Base-by-base conservation (phyloP, 1,140 invertebrate species). In the Ostrea edulis region DNA sequence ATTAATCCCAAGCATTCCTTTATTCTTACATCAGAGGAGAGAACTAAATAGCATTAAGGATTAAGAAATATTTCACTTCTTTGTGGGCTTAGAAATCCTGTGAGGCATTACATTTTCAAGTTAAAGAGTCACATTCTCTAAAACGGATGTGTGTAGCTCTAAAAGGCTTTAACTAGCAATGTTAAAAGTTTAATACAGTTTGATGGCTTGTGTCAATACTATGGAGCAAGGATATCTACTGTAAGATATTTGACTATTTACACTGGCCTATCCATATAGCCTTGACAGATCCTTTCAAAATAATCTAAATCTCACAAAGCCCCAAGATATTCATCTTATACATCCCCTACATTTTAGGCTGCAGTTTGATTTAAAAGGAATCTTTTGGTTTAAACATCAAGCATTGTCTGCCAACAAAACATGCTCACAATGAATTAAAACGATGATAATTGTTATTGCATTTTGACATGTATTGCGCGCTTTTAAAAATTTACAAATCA, bases 161-260 rank as follows among this genome's bases (percentile, higher is more conserved):
- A 25, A 3, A 44, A 77, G 68, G 22, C 8, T 77, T 77, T 77
- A 22, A 77, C 25, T 29, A 25, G 68, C 68, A 77, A 35, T 77
- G 68, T 77, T 44, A 14, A 11, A 29, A 25, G 25, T 35, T 35
- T 77, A 77, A 29, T 25, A 12, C 22, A 25, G 22, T 71, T 22
- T 71, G 65, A 71, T 71, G 65, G 22, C 65, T 71, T 25, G 29
- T 71, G 68, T 77, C 68, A 77, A 77, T 77, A 77, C 9, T 77
- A 25, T 14, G 14, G 14, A 35, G 68, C 29, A 29, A 9, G 25
- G 68, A 77, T 25, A 77, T 77, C 22, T 77, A 71, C 65, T 25
- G 12, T 71, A 25, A 71, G 65, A 71, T 71, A 25, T 25, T 35
- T 25, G 11, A 62, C 68, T 77, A 25, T 77, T 77, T 77, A 77